These are phyloP conservation scores for Lanistes nyassanus DNA, from an alignment of 1,140 invertebrate genomes.

Conservation along the genomic window DNA sequence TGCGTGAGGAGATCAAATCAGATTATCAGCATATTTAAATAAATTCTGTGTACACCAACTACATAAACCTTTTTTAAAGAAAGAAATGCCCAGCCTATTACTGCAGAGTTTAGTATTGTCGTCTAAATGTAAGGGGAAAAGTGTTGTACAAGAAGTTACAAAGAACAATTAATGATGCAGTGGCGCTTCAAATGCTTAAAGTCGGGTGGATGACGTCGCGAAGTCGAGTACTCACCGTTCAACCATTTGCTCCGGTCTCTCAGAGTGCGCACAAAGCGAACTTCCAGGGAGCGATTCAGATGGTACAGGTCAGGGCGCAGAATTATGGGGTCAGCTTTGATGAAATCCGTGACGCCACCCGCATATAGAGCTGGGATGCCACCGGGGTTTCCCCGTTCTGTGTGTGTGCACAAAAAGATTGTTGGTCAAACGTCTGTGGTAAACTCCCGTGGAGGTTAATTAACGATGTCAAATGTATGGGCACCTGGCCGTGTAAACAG, in stretches of 20 bases:
- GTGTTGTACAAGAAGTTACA: too few relatives aligned
- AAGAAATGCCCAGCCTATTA: neutral
- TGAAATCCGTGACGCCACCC: slow-evolving; percentile 39
- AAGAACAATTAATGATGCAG: too few relatives aligned
- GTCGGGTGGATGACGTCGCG: neutral
- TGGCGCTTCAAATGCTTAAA: neutral
- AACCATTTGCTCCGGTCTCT: slow-evolving; percentile 38
- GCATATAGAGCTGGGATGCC: slow-evolving; percentile 43
- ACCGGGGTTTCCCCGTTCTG: slow-evolving; percentile 42
- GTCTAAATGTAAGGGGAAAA: neutral
- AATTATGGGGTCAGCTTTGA: slow-evolving; percentile 43
- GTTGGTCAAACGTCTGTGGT: neutral
- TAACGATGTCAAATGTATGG: too few relatives aligned
- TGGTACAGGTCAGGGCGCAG: slow-evolving; percentile 31
- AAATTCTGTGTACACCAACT: too few relatives aligned
- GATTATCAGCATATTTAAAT: too few relatives aligned
- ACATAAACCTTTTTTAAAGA: neutral
- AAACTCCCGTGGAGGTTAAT: too few relatives aligned
- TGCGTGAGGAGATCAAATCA: too few relatives aligned
- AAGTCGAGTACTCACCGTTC: slow-evolving; percentile 36
- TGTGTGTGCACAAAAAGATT: slow-evolving; percentile 7
- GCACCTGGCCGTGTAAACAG: too few relatives aligned
- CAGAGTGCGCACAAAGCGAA: slow-evolving; percentile 34
- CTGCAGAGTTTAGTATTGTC: neutral
- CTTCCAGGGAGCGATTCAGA: slow-evolving; percentile 22